Conservation (phyloP, 2,113 vertebrate genomes). For the Arvicanthis niloticus region DNA sequence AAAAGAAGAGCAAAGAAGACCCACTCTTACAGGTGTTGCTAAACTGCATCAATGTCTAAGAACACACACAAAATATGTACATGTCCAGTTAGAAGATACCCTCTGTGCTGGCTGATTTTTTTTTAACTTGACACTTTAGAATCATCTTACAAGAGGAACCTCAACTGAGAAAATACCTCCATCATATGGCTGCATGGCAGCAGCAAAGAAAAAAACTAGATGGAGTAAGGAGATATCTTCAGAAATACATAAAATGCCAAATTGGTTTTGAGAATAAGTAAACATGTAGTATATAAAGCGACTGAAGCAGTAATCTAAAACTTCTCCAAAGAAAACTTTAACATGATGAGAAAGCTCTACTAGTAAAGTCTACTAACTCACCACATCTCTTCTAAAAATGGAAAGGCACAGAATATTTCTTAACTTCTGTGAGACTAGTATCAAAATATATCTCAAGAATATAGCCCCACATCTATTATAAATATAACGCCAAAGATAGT, state of each 20-base stretch:
- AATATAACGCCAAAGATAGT: not conserved
- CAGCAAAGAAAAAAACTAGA: constrained; percentile 7
- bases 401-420: not conserved
- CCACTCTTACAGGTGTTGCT: not conserved
- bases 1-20: constrained; percentile 11
- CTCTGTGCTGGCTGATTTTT: not conserved
- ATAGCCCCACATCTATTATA: not conserved
- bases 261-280: constrained; percentile 27
- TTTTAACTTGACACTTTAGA: not conserved
- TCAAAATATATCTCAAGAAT: not conserved
- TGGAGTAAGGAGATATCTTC: not conserved
- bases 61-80: not conserved
- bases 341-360: not conserved
- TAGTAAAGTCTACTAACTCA: constrained; percentile 20
- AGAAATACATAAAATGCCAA: not conserved
- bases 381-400: not conserved
- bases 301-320: constrained; percentile 18
- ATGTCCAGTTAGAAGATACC: not conserved
- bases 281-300: not conserved
- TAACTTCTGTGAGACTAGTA: not conserved
- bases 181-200: not conserved
- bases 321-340: not conserved
- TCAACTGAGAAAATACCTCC: not conserved
- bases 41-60: not conserved
- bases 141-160: not conserved